These are phyloP conservation scores for Bruchidius siliquastri DNA, from an alignment of 2,888 invertebrate genomes.

Conservation along the genomic window DNA sequence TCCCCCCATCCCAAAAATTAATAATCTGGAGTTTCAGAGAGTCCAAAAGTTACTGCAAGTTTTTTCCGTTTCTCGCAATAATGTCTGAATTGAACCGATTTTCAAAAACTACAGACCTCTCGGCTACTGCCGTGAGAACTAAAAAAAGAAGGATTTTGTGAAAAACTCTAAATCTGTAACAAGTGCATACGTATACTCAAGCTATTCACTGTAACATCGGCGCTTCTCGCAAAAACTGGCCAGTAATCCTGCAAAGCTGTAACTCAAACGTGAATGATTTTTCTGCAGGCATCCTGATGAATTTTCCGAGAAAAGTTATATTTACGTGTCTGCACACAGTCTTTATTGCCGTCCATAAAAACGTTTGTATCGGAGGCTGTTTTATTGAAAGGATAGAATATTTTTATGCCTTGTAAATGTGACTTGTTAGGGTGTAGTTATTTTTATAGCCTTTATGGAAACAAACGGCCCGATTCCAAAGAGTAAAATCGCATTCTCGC, in stretches of 20 bases:
- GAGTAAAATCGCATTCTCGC: background rate
- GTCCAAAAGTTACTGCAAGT: too few relatives aligned
- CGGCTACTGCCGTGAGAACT: too few relatives aligned
- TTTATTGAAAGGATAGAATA: background rate
- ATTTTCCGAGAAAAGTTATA: background rate
- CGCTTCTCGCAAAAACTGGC: background rate
- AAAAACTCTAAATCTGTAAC: too few relatives aligned
- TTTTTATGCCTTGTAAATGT: background rate
- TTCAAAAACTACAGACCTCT: too few relatives aligned
- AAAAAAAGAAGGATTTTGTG: too few relatives aligned
- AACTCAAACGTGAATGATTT: background rate
- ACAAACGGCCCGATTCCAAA: background rate
- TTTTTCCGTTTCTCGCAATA: too few relatives aligned
- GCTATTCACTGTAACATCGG: background rate
- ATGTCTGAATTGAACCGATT: too few relatives aligned
- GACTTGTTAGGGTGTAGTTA: background rate
- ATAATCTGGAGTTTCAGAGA: too few relatives aligned
- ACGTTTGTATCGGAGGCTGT: background rate
- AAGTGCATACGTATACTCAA: too few relatives aligned
- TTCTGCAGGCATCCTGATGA: background rate
- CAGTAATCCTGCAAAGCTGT: background rate
- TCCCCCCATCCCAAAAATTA: too few relatives aligned
- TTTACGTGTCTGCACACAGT: background rate
- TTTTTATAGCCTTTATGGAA: background rate
- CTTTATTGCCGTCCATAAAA: background rate